Conservation (phyloP, 2,113 vertebrate genomes). For the Scalopus aquaticus region DNA sequence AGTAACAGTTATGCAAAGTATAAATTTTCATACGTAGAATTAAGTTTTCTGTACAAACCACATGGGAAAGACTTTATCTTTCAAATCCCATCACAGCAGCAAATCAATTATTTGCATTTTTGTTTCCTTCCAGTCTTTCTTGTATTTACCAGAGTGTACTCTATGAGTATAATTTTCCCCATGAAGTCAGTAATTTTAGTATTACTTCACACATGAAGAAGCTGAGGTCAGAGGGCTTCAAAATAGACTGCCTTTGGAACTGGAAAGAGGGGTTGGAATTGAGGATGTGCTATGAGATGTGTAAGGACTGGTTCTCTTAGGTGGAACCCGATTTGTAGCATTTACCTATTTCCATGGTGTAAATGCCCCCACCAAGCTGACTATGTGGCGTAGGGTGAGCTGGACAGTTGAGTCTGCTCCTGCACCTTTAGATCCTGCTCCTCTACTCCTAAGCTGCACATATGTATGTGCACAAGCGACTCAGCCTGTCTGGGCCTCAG, state of each 20-base stretch:
- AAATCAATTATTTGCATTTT: constrained; percentile 58
- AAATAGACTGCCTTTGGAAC: not conserved
- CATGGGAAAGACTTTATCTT: not conserved
- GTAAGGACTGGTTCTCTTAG: not conserved
- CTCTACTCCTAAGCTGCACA: not conserved
- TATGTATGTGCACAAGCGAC: not conserved
- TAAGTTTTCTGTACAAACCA: not conserved
- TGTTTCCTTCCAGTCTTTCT: constrained; percentile 6
- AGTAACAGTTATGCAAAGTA: not conserved
- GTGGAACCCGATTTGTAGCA: not conserved
- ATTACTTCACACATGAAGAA: constrained; percentile 33
- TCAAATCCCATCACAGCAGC: not conserved
- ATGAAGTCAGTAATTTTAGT: not conserved
- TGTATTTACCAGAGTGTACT: constrained; percentile 37
- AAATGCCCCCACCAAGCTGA: not conserved
- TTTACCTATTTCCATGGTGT: not conserved
- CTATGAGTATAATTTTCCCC: not conserved
- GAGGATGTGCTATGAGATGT: not conserved
- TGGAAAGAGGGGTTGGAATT: not conserved
- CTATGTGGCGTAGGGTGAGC: not conserved
- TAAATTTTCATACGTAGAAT: not conserved
- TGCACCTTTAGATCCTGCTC: not conserved
- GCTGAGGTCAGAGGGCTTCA: constrained; percentile 1
- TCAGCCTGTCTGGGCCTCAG: not conserved
- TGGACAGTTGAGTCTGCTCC: not conserved